Evolutionary conservation across 2,797 vertebrate species (phyloP).

Genomic region (Menidia menidia): DNA sequence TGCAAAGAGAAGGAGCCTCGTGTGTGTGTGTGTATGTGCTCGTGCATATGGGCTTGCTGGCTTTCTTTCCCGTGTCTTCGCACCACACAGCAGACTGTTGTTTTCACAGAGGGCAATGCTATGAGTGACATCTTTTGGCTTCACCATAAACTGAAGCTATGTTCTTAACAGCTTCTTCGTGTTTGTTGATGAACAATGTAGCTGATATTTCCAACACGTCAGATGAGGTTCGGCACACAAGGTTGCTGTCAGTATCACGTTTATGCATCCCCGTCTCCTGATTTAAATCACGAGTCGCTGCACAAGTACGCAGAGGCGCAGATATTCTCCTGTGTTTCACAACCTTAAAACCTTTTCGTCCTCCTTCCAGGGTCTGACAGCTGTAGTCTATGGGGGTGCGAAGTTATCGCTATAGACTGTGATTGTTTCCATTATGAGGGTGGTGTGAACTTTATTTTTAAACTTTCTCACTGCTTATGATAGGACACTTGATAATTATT

Average conservation of each 20-base stretch:
- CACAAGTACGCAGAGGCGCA: neutral
- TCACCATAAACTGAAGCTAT: slow-evolving; percentile 48
- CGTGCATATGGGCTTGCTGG: slow-evolving; percentile 35
- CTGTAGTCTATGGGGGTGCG: slow-evolving; percentile 54
- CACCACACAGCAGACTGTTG: slow-evolving; percentile 59
- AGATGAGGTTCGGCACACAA: slow-evolving; percentile 1
- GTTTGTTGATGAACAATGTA: slow-evolving; percentile 31
- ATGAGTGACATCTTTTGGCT: slow-evolving; percentile 51
- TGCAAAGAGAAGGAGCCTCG: slow-evolving; percentile 30
- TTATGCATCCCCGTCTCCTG: slow-evolving; percentile 6
- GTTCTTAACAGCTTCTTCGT: slow-evolving; percentile 45
- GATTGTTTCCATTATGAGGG: slow-evolving; percentile 61
- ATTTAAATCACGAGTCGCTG: slow-evolving; percentile 16
- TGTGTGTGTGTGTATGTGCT: slow-evolving; percentile 22
- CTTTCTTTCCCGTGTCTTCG: slow-evolving; percentile 47
- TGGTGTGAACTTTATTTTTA: slow-evolving; percentile 70
- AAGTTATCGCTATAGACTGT: slow-evolving; percentile 51
- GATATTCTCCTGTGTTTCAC: slow-evolving; percentile 16
- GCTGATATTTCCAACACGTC: slow-evolving; percentile 26
- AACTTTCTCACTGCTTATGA: slow-evolving; percentile 53
- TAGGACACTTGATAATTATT: slow-evolving; percentile 61
- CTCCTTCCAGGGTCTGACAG: slow-evolving; percentile 40
- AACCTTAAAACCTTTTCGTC: slow-evolving; percentile 22
- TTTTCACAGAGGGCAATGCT: slow-evolving; percentile 51
- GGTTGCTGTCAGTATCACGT: slow-evolving; percentile 7